These are phyloP conservation scores for Danaus plexippus DNA, from an alignment of 1,140 invertebrate genomes.

Conservation along the genomic window DNA sequence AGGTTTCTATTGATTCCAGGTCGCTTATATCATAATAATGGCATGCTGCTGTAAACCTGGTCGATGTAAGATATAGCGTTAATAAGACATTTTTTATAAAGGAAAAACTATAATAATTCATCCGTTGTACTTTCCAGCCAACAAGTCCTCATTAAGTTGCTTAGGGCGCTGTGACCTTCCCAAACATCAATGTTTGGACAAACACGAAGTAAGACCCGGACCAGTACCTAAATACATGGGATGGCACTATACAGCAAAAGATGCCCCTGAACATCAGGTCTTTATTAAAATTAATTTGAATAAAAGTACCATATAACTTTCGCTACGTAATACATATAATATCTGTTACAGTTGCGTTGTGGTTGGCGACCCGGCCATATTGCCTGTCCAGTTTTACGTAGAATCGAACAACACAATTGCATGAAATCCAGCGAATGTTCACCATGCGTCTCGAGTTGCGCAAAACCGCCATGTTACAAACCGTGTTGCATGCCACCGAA, in stretches of 20 bases:
- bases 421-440: conserved; percentile 39
- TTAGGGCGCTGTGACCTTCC: conserved; percentile 57
- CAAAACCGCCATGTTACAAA: conserved; percentile 30
- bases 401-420: conserved; percentile 54
- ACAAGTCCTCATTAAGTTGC: conserved; percentile 48
- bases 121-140: conserved; percentile 28
- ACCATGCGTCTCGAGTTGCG: conserved; percentile 32
- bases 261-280: conserved; percentile 58
- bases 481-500: conserved; percentile 37
- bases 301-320: not conserved
- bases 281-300: not conserved
- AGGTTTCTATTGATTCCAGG: too few relatives aligned
- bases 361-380: conserved; percentile 65
- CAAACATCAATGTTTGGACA: conserved; percentile 51
- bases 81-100: conserved; percentile 5
- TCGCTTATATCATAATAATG: conserved; percentile 26
- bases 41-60: conserved; percentile 53
- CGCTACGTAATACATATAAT: conserved; percentile 5
- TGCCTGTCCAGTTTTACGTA: conserved; percentile 50
- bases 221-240: conserved; percentile 56
- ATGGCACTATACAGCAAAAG: conserved; percentile 59
- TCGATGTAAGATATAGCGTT: conserved; percentile 32
- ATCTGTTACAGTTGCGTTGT: conserved; percentile 46
- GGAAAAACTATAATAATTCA: too few relatives aligned
- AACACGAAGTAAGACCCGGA: conserved; percentile 41